Conservation (phyloP, 2,888 invertebrate genomes). For the Abrostola triplasia region DNA sequence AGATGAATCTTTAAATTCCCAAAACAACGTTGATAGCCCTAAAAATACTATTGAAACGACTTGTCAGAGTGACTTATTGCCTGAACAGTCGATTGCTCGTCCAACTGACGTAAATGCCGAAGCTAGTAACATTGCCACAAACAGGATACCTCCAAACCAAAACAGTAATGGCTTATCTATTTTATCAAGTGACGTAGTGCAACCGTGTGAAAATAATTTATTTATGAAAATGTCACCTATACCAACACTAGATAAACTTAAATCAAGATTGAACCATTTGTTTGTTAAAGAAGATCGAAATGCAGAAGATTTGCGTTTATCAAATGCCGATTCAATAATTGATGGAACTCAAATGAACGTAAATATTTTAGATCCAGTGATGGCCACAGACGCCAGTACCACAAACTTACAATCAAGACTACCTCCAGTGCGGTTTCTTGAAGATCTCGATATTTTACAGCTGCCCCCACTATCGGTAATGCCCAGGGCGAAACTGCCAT, state of each 20-base stretch:
- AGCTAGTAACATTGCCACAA: slow-evolving; percentile 66
- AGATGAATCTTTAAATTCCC: slow-evolving; percentile 21
- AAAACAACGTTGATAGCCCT: slow-evolving; percentile 7
- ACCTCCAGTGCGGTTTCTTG: slow-evolving; percentile 56
- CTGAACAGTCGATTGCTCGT: slow-evolving; percentile 14
- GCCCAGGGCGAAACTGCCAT: slow-evolving; percentile 65
- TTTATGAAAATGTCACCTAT: slow-evolving; percentile 49
- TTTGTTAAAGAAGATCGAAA: slow-evolving; percentile 54
- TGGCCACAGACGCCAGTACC: slow-evolving; percentile 61
- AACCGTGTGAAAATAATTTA: slow-evolving; percentile 45
- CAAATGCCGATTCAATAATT: slow-evolving; percentile 40
- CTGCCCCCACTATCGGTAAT: slow-evolving; percentile 57
- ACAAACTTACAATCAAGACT: slow-evolving; percentile 47
- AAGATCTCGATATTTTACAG: slow-evolving; percentile 65
- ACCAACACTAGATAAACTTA: slow-evolving; percentile 63
- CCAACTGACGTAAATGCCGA: slow-evolving; percentile 63
- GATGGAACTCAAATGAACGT: slow-evolving; percentile 11
- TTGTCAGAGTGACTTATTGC: slow-evolving; percentile 25
- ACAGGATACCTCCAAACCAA: slow-evolving; percentile 45
- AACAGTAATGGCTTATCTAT: slow-evolving; percentile 37
- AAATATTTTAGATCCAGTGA: slow-evolving; percentile 49
- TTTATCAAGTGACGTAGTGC: slow-evolving; percentile 44
- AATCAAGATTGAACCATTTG: slow-evolving; percentile 56
- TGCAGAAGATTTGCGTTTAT: slow-evolving; percentile 34
- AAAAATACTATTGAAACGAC: slow-evolving; percentile 2